These are phyloP conservation scores for Telmatochromis brichardi DNA, from an alignment of 2,113 vertebrate species.

Conservation along the genomic window DNA sequence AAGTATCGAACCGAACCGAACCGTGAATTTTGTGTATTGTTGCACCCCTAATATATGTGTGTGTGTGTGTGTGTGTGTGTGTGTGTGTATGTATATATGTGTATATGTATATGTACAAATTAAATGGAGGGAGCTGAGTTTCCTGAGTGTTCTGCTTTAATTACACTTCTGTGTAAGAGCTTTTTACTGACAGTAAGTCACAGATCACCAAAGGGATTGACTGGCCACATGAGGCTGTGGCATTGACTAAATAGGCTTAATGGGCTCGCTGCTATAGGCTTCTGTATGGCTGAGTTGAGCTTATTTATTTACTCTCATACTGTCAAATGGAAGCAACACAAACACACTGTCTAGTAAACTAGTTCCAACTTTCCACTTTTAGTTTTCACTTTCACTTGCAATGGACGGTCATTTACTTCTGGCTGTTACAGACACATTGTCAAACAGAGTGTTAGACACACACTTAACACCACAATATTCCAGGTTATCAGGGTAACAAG, in stretches of 20 bases:
- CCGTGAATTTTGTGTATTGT: too few species aligned
- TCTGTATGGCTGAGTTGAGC: not conserved
- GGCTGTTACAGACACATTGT: not conserved
- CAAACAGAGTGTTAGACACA: not conserved
- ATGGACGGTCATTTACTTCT: not conserved
- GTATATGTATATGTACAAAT: not conserved
- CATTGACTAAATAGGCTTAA: not conserved
- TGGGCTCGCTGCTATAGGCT: not conserved
- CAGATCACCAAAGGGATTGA: not conserved
- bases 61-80: too few species aligned
- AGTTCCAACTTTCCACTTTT: not conserved
- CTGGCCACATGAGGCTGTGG: not conserved
- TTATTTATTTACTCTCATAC: not conserved
- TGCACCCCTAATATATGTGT: too few species aligned
- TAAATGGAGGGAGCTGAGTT: not conserved
- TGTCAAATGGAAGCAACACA: not conserved
- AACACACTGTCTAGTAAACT: not conserved
- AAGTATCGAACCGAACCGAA: too few species aligned
- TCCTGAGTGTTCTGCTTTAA: not conserved
- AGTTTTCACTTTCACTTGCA: not conserved
- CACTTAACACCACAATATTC: not conserved
- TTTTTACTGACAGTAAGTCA: not conserved
- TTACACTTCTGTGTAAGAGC: not conserved
- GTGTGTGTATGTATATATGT: rapidly evolving
- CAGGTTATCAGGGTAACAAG: not conserved